Conservation (phyloP, 2,888 invertebrate species). For the Callosobruchus maculatus region DNA sequence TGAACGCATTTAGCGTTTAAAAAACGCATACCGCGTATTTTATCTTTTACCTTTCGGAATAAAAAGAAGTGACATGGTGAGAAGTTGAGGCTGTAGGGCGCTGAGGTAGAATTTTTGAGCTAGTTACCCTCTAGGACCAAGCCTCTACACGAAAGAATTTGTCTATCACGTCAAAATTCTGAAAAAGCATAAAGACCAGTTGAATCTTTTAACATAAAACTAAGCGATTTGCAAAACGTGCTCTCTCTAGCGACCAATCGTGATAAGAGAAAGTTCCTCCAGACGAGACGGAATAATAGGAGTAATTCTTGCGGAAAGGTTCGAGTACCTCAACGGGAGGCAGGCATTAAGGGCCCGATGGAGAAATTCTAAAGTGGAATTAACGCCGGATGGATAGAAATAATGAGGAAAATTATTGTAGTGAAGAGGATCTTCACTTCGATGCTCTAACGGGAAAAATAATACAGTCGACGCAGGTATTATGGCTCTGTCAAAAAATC, state of each 20-base stretch:
- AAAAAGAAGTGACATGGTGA: no score
- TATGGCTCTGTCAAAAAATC: no score
- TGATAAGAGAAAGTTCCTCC: not conserved
- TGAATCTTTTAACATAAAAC: not conserved
- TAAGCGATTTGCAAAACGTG: not conserved
- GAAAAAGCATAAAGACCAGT: not conserved
- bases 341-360: not conserved
- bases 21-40: no score
- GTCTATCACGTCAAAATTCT: not conserved
- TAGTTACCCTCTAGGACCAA: no score
- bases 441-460: not conserved
- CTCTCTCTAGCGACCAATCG: not conserved
- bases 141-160: no score
- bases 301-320: not conserved
- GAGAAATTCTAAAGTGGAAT: not conserved
- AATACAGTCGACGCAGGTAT: not conserved
- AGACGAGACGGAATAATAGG: not conserved
- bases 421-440: not conserved
- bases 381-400: not conserved
- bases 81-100: no score
- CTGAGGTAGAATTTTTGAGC: no score
- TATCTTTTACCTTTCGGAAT: no score
- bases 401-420: not conserved
- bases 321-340: not conserved
- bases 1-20: no score